These are phyloP conservation scores for Stegastes partitus DNA, from an alignment of 2,113 vertebrate species.

Conservation along the genomic window DNA sequence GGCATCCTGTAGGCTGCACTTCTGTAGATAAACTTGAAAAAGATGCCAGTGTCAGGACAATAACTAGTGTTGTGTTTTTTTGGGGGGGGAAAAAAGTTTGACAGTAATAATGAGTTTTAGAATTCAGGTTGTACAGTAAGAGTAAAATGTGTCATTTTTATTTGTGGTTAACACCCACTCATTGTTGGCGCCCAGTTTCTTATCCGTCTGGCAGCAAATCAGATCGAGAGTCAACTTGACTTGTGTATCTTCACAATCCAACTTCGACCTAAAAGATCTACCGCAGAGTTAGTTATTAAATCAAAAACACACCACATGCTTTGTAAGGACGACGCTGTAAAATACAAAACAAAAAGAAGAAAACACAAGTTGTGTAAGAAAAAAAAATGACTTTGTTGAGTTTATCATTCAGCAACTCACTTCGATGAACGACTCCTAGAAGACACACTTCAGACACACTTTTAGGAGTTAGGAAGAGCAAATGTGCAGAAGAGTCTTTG, in stretches of 20 bases:
- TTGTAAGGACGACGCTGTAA: not conserved
- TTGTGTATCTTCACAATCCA: not conserved
- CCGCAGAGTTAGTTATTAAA: not conserved
- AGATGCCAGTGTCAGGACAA: slow-evolving; percentile 4
- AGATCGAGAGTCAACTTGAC: slow-evolving; percentile 1
- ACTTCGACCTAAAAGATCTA: not conserved
- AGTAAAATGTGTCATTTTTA: slow-evolving; percentile 33
- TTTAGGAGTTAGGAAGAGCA: not conserved
- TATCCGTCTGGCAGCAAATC: slow-evolving; percentile 10
- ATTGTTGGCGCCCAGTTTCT: slow-evolving; percentile 12
- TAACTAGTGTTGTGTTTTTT: slow-evolving; percentile 16
- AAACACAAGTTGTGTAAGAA: too few relatives aligned
- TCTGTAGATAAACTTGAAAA: slow-evolving; percentile 33
- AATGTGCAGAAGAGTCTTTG: not conserved
- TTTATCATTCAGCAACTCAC: not conserved
- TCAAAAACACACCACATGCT: not conserved
- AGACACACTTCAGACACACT: not conserved
- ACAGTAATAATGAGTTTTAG: slow-evolving; percentile 39
- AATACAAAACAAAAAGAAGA: too few relatives aligned
- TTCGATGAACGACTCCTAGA: too few relatives aligned
- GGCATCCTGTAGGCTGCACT: slow-evolving; percentile 24
- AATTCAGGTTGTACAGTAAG: slow-evolving; percentile 18
- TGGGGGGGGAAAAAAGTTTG: slow-evolving; percentile 17
- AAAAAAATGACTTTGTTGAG: too few relatives aligned
- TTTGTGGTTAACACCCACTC: slow-evolving; percentile 57